Conservation (phyloP, 2,797 vertebrate genomes). For the Florisuga fusca region DNA sequence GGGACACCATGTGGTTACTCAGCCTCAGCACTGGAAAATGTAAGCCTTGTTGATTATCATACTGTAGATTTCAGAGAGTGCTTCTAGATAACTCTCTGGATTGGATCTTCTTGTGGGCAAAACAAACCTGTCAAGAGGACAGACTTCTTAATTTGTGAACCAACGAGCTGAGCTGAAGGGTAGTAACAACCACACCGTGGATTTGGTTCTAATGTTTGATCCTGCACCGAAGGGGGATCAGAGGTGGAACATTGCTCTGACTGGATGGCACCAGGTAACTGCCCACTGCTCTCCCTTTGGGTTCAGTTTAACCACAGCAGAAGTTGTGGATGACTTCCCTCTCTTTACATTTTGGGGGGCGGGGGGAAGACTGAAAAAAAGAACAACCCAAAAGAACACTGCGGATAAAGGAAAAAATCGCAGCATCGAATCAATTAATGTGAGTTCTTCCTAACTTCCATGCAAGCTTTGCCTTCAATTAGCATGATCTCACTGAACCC, state of each 20-base stretch:
- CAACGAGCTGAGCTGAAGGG: not conserved
- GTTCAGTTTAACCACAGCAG: not conserved
- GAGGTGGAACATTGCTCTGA: not conserved
- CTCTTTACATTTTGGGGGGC: not conserved
- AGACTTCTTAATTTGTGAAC: conserved; percentile 12
- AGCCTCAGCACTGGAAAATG: not conserved
- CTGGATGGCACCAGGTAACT: not conserved
- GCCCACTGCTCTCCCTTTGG: not conserved
- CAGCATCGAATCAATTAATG: conserved; percentile 78
- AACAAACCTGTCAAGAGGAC: conserved; percentile 32
- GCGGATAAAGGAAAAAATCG: conserved; percentile 46
- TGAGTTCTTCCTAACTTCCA: conserved; percentile 71
- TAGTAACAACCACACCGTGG: not conserved
- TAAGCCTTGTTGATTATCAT: not conserved
- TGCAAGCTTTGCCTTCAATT: conserved; percentile 81
- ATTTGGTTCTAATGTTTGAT: not conserved
- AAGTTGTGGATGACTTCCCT: not conserved
- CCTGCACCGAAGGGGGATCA: not conserved
- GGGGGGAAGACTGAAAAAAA: not conserved
- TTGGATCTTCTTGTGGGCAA: conserved; percentile 39
- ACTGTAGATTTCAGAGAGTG: not conserved
- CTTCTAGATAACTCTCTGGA: conserved; percentile 25
- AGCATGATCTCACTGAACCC: conserved; percentile 80
- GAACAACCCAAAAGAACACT: conserved; percentile 33
- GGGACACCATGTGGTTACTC: not conserved